phyloP scores from a whole-genome alignment of 2,113 vertebrate genomes.

The Anguilla japonica region DNA sequence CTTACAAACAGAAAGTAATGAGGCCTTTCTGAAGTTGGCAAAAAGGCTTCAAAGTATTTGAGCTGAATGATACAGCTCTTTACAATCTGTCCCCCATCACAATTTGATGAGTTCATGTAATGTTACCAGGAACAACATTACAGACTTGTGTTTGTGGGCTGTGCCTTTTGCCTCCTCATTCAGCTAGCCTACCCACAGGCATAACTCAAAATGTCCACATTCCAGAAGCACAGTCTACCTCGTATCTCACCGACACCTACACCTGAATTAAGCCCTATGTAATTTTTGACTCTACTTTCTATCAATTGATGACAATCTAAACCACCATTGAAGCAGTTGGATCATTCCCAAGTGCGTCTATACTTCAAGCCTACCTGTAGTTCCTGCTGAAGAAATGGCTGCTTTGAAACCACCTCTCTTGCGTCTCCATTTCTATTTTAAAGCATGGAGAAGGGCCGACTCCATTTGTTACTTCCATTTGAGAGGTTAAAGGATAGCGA shows the following conservation, averaged over 20 bases:
- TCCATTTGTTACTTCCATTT: neutral
- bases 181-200: neutral
- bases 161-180: neutral
- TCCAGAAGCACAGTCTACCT: neutral
- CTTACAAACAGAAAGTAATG: neutral
- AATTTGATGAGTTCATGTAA: neutral
- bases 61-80: neutral
- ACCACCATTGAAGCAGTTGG: too few species aligned
- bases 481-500: neutral
- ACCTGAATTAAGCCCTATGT: neutral
- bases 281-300: neutral
- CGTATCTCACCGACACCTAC: neutral
- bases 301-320: constrained; percentile 21
- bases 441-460: neutral
- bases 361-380: neutral
- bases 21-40: neutral
- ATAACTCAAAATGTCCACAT: neutral
- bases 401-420: constrained; percentile 68
- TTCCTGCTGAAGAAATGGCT: constrained; percentile 61
- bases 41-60: neutral
- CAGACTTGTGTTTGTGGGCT: neutral
- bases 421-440: constrained; percentile 25
- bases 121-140: neutral
- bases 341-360: too few species aligned
- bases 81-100: neutral